These are phyloP conservation scores for Amphilophus citrinellus DNA, from an alignment of 2,113 vertebrate species.

Conservation along the genomic window DNA sequence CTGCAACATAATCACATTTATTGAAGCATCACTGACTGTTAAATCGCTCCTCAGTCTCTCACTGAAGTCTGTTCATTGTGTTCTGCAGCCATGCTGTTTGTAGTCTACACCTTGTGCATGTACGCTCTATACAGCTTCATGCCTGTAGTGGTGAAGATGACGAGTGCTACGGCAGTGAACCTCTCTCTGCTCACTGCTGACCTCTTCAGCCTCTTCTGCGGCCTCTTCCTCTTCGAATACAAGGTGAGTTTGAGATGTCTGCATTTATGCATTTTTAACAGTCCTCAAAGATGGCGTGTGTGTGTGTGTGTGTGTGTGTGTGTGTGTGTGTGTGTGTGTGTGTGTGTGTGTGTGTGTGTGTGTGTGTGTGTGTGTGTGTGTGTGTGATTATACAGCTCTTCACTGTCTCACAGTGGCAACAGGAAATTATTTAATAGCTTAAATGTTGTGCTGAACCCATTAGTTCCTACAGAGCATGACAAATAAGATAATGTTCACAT, in stretches of 20 bases:
- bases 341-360: background rate
- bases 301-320: background rate
- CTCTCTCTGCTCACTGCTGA: conserved; percentile 94
- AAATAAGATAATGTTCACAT: background rate
- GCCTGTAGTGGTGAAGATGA: conserved; percentile 91
- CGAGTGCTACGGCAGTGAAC: conserved; percentile 93
- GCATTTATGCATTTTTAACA: background rate
- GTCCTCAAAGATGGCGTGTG: background rate
- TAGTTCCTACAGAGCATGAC: fast-evolving
- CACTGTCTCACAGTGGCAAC: fast-evolving
- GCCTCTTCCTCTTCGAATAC: conserved; percentile 90
- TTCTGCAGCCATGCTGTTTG: conserved; percentile 85
- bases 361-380: background rate
- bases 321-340: background rate
- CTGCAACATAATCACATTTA: background rate
- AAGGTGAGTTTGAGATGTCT: conserved; percentile 77
- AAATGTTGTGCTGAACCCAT: background rate
- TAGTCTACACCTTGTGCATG: conserved; percentile 90
- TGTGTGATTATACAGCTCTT: background rate
- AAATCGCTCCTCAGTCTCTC: background rate
- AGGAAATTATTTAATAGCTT: background rate
- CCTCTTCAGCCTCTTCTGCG: conserved; percentile 96
- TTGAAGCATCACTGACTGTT: fast-evolving
- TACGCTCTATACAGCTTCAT: conserved; percentile 94
- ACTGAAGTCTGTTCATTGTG: background rate